phyloP scores from a whole-genome alignment of 2,113 vertebrate genomes.

The Triplophysa tibetana region DNA sequence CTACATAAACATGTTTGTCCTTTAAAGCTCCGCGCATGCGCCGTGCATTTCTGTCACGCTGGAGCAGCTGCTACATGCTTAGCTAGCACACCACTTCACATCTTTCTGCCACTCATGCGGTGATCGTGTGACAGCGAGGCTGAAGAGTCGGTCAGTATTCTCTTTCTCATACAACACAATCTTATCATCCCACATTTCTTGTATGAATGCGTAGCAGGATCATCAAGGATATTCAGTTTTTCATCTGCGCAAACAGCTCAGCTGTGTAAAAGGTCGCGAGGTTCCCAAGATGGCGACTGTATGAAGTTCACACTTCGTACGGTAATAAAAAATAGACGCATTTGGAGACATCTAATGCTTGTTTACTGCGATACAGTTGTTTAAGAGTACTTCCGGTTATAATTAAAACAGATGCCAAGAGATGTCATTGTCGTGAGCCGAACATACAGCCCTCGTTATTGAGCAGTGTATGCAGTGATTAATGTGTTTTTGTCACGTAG shows the following conservation, averaged over 20 bases:
- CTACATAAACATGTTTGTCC: conserved; percentile 35
- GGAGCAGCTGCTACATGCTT: conserved; percentile 29
- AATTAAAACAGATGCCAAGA: not conserved
- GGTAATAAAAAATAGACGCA: conserved; percentile 74
- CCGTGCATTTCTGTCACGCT: conserved; percentile 30
- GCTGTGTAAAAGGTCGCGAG: conserved; percentile 65
- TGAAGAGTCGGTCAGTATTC: not conserved
- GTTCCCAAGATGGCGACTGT: conserved; percentile 88
- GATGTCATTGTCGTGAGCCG: conserved; percentile 32
- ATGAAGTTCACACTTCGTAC: conserved; percentile 75
- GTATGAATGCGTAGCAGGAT: not conserved
- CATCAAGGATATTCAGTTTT: conserved; percentile 19
- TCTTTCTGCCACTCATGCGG: conserved; percentile 3
- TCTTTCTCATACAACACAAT: not conserved
- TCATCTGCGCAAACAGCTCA: conserved; percentile 28
- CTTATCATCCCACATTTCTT: not conserved
- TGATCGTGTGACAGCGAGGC: conserved; percentile 22
- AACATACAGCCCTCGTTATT: not conserved
- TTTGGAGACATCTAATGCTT: not conserved
- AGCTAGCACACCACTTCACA: conserved; percentile 18
- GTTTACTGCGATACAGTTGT: not conserved
- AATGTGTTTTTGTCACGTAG: conserved; percentile 28
- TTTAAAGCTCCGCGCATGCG: conserved; percentile 45
- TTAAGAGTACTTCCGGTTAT: not conserved
- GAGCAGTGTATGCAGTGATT: conserved; percentile 24